Base-by-base conservation (phyloP, 2,888 invertebrate genomes). In the Eustalomyia histrio region DNA sequence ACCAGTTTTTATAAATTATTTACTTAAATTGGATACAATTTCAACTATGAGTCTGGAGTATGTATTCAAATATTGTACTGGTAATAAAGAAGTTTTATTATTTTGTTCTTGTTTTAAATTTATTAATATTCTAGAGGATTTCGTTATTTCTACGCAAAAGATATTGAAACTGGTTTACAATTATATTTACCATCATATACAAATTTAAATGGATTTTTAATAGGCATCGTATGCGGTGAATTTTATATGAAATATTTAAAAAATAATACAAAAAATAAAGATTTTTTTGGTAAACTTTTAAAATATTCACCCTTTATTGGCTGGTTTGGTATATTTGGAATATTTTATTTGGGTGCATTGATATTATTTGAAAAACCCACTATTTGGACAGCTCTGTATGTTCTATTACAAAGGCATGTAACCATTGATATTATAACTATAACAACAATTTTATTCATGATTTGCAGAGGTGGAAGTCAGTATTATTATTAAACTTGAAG, bases 301-400 rank as follows among this genome's bases (percentile, higher is more conserved):
- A 87, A 61, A 21, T 85, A 7, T 43, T 83, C 7, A 58, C 85
- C 58, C 84, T 87, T 84, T 24, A 35, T 86, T 2, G 60, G 86
- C 4, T 74, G 85, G 21, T 80, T 85, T 0, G 60, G 84, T 0
- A 68, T 79, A 0, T 12, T 86, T 3, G 72, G 82, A 1, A 67
- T 89, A 6, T 80, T 89, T 1, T 80, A 86, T 21, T 85, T 87
- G 0, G 88, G 87, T 1, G 86, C 76, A 8, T 84, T 87, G 10
- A 86, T 91, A 68, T 90, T 91, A 35, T 84, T 83, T 33, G 84
- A 88, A 7, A 86, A 88, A 47, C 88, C 90, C 0, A 87, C 88
- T 1, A 69, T 91, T 35, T 88, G 87, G 86, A 84, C 90, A n/a
- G 90, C 90, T 0, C 29, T 91, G 0, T 92, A 91, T 83, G 90